Evolutionary conservation across 2,888 invertebrate species (phyloP).

Genomic region (Cyaniris semiargus): DNA sequence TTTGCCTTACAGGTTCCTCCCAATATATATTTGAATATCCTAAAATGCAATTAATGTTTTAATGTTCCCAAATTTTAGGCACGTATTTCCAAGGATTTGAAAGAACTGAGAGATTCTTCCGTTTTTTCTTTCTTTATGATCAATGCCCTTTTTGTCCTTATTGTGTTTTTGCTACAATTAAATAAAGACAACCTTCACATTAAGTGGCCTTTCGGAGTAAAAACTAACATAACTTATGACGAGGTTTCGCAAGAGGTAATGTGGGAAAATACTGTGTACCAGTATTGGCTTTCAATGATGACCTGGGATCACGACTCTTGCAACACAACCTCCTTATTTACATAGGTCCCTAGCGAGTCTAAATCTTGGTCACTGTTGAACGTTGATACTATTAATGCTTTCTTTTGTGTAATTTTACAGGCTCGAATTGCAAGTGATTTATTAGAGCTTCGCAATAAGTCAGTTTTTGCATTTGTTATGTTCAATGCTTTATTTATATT

Average conservation of each 20-base stretch:
- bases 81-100: conserved; percentile 93
- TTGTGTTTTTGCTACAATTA: conserved; percentile 98
- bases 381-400: conserved; percentile 68
- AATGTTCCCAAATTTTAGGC: conserved; percentile 85
- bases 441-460: conserved; percentile 97
- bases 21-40: conserved; percentile 33
- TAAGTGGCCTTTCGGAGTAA: conserved; percentile 97
- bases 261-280: conserved; percentile 70
- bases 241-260: conserved; percentile 95
- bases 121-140: conserved; percentile 99
- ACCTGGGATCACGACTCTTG: conserved; percentile 46
- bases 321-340: background rate
- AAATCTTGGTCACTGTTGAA: conserved; percentile 80
- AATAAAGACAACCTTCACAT: conserved; percentile 98
- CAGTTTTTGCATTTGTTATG: conserved; percentile 99
- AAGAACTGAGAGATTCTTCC: conserved; percentile 96
- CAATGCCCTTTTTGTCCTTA: conserved; percentile 98
- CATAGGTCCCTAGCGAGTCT: conserved; percentile 38
- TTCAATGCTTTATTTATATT: conserved; percentile 99
- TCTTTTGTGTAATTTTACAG: conserved; percentile 83
- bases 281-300: conserved; percentile 74
- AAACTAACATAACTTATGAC: conserved; percentile 95
- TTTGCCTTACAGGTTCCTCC: conserved; percentile 52
- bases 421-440: conserved; percentile 94
- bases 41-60: conserved; percentile 41